These are phyloP conservation scores for Tolypeutes matacus DNA, from an alignment of 2,797 vertebrate species.

Conservation along the genomic window DNA sequence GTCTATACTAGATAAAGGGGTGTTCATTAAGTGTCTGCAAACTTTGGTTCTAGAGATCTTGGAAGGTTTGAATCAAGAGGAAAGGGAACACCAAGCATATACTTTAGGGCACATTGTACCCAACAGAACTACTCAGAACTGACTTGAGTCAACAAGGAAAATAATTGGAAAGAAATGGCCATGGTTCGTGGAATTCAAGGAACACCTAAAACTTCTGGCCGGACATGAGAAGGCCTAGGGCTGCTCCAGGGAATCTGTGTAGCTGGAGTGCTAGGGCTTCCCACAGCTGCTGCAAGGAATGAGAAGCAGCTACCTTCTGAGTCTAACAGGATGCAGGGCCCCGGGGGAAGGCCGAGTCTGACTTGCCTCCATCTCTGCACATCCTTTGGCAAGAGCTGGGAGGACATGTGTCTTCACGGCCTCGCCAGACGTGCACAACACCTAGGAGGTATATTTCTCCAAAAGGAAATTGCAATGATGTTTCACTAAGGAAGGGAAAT, in stretches of 20 bases:
- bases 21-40: too few species aligned
- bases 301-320: rapidly evolving
- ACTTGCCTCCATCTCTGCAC: rapidly evolving
- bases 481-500: not conserved
- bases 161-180: not conserved
- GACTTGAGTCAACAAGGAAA: not conserved
- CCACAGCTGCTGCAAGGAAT: not conserved
- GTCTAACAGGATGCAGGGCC: too few species aligned
- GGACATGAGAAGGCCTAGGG: not conserved
- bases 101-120: not conserved
- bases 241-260: too few species aligned
- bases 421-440: too few species aligned
- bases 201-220: not conserved
- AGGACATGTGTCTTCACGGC: not conserved
- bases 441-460: rapidly evolving
- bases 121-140: not conserved
- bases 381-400: not conserved
- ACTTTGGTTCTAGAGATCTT: not conserved
- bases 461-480: rapidly evolving
- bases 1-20: not conserved
- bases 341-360: rapidly evolving
- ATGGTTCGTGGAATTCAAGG: not conserved
- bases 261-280: not conserved
- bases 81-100: not conserved
- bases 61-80: not conserved